phyloP scores from a whole-genome alignment of 2,113 vertebrate species.

The Phaethon lepturus region DNA sequence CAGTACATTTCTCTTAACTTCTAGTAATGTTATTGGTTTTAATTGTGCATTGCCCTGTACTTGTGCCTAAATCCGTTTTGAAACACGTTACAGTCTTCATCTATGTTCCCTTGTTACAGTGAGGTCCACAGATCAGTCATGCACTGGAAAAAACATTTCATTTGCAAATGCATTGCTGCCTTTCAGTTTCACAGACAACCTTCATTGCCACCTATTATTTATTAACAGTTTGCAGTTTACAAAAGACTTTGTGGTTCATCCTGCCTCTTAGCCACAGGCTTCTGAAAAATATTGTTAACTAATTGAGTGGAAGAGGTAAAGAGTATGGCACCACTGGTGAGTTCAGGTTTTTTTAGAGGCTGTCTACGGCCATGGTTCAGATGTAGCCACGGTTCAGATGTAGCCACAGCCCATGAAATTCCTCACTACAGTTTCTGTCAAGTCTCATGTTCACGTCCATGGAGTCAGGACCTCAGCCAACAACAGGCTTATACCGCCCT shows the following conservation, averaged over 20 bases:
- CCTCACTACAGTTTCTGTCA: not conserved
- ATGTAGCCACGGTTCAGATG: not conserved
- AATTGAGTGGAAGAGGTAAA: not conserved
- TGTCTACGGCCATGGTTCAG: not conserved
- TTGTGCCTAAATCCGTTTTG: not conserved
- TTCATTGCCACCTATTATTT: not conserved
- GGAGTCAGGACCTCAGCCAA: not conserved
- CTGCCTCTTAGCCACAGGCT: not conserved
- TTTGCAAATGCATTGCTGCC: not conserved
- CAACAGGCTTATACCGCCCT: not conserved
- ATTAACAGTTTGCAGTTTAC: not conserved
- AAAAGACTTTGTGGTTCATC: not conserved
- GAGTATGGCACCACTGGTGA: not conserved
- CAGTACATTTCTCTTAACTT: not conserved
- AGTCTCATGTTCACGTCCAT: not conserved
- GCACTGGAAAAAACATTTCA: not conserved
- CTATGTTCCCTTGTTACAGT: not conserved
- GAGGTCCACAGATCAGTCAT: not conserved
- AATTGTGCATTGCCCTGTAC: not conserved
- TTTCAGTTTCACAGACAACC: not conserved
- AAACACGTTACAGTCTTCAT: not conserved
- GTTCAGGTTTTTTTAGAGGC: not conserved
- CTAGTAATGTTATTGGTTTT: not conserved
- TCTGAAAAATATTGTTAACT: not conserved
- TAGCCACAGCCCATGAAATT: not conserved